These are phyloP conservation scores for Callinectes sapidus DNA, from an alignment of 2,888 invertebrate species.

Conservation along the genomic window DNA sequence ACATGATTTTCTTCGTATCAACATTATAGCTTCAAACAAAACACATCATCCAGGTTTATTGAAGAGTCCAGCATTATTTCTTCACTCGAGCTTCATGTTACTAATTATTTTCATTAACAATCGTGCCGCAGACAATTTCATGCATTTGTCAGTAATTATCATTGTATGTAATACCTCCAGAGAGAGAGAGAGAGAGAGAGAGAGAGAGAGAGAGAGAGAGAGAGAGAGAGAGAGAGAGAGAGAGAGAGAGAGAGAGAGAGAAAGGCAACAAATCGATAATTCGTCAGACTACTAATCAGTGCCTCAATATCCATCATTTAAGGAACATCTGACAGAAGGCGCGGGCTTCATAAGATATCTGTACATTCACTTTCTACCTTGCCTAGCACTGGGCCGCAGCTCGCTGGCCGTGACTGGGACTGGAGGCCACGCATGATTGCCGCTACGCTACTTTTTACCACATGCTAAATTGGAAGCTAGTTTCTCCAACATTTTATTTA, in stretches of 20 bases:
- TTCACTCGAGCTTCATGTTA: neutral
- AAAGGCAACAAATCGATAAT: neutral
- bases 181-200: too few relatives aligned
- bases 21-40: neutral
- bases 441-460: neutral
- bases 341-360: neutral
- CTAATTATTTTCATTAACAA: neutral
- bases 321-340: neutral
- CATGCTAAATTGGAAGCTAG: conserved; percentile 15
- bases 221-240: neutral
- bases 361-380: neutral
- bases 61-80: neutral
- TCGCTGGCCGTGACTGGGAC: conserved; percentile 10
- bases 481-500: neutral
- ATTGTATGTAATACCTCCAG: neutral
- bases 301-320: neutral
- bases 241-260: neutral
- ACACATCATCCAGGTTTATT: neutral
- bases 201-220: too few relatives aligned
- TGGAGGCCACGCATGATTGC: conserved; percentile 13
- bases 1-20: too few relatives aligned
- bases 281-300: neutral
- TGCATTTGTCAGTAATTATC: neutral
- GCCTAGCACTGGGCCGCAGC: neutral
- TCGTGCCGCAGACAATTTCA: neutral